Base-by-base conservation (phyloP, 1,140 invertebrate species). In the Euborellia annulipes region DNA sequence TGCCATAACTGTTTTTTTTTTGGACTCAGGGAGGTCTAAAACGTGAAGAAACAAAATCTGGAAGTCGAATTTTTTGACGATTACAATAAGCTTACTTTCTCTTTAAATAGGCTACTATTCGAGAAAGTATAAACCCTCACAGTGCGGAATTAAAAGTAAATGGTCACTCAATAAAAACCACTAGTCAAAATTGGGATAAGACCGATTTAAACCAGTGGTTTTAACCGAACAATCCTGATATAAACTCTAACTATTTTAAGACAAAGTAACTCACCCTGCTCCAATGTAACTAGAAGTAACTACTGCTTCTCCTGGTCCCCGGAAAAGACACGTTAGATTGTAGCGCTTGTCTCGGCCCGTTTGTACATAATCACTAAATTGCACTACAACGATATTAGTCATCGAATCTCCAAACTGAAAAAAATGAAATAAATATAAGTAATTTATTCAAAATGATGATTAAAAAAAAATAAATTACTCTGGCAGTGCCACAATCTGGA, bases 261-360 rank as follows among this genome's bases (percentile, higher is more conserved):
- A 41, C 43, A 47, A 17, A 46, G n/a, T 43, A 20, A 62, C 66
- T 71, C 76, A 88, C 84, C 86, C 86, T 40, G 88, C 85, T 48
- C 87, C 87, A 56, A 93, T 89, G 60, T 91, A 91, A 53, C 85
- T 87, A 17, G 88, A 92, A 13, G 87, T 90, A 27, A 93, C 88
- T 1, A 92, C 83, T 4, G 88, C 85, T 63, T 92, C 87, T 22
- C 87, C 87, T 1, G 87, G 87, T 22, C 87, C 87, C 54, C 85
- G 73, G 62, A 90, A 88, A 37, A 88, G 69, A 58, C 88, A 93
- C 8, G 88, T 93, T 4, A 93, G 64, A 62, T 93, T 93, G 63
- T 91, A 93, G 14, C 87, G 71, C 56, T 91, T 91, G 60, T 93
- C 88, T 47, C 82, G 67, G 38, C 83, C 82, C 1, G 88, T 92